phyloP scores from a whole-genome alignment of 2,888 invertebrate species.

The Oxytorus armatus region DNA sequence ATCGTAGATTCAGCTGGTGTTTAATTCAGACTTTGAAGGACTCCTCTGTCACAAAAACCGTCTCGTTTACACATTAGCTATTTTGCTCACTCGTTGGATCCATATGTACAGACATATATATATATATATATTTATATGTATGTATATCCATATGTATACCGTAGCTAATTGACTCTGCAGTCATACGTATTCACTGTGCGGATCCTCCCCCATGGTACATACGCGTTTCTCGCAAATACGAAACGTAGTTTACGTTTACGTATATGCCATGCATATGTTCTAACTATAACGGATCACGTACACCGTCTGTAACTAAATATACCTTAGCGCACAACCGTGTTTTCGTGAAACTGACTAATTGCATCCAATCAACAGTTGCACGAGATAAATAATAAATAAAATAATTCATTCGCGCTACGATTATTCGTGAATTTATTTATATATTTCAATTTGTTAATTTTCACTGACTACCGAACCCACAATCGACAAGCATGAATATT shows the following conservation, averaged over 20 bases:
- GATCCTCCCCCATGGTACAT: conserved; percentile 4
- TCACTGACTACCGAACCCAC: too few relatives aligned
- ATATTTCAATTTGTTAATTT: not conserved
- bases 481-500: too few relatives aligned
- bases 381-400: too few relatives aligned
- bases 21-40: not conserved
- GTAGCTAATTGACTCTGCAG: conserved; percentile 42
- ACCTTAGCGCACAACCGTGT: not conserved
- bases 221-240: conserved; percentile 53
- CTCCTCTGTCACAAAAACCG: not conserved
- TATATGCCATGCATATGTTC: not conserved
- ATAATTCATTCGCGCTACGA: not conserved
- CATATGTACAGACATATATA: conserved; percentile 3
- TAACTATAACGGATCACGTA: conserved; percentile 38
- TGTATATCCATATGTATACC: conserved; percentile 1
- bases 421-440: too few relatives aligned
- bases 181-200: conserved; percentile 49
- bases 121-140: not conserved
- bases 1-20: not conserved
- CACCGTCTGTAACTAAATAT: not conserved
- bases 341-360: conserved; percentile 16
- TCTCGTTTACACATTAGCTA: conserved; percentile 31
- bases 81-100: not conserved
- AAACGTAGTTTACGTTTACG: conserved; percentile 24
- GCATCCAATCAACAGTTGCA: conserved; percentile 7